A percentile compares a stretch with the other conserved stretches of the same genome.
Evolutionary conservation across 2,113 vertebrate genomes (phyloP).

Genomic region (Peromyscus leucopus): DNA sequence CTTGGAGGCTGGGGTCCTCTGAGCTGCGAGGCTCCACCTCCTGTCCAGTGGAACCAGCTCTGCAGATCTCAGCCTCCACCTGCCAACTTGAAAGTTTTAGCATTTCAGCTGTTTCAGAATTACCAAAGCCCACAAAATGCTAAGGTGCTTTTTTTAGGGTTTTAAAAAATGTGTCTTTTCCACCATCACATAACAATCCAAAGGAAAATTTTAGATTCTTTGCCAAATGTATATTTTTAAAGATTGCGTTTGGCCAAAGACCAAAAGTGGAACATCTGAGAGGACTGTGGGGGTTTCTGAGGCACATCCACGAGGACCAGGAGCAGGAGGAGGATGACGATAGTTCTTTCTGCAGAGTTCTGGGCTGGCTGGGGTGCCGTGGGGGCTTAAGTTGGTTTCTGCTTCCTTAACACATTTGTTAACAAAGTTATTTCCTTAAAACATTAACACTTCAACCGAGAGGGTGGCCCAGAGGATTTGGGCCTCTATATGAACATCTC

Average conservation of each 20-base stretch:
- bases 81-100: conserved; percentile 82
- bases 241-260: conserved; percentile 79
- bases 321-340: background rate
- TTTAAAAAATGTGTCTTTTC: conserved; percentile 78
- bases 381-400: background rate
- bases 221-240: conserved; percentile 82
- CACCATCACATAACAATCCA: conserved; percentile 79
- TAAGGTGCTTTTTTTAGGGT: conserved; percentile 84
- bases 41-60: conserved; percentile 60
- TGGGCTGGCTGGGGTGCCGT: background rate
- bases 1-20: background rate
- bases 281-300: conserved; percentile 55
- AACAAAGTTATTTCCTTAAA: conserved; percentile 7
- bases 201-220: conserved; percentile 72
- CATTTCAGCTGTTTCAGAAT: conserved; percentile 82
- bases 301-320: background rate
- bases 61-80: conserved; percentile 71
- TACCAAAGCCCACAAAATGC: conserved; percentile 83
- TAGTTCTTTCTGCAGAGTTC: background rate
- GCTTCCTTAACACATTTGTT: background rate
- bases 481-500: background rate
- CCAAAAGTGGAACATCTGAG: conserved; percentile 73
- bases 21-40: conserved; percentile 62
- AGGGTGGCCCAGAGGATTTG: background rate
- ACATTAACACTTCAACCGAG: background rate